Base-by-base conservation (phyloP, 2,113 vertebrate species). In the Tragelaphus buxtoni region DNA sequence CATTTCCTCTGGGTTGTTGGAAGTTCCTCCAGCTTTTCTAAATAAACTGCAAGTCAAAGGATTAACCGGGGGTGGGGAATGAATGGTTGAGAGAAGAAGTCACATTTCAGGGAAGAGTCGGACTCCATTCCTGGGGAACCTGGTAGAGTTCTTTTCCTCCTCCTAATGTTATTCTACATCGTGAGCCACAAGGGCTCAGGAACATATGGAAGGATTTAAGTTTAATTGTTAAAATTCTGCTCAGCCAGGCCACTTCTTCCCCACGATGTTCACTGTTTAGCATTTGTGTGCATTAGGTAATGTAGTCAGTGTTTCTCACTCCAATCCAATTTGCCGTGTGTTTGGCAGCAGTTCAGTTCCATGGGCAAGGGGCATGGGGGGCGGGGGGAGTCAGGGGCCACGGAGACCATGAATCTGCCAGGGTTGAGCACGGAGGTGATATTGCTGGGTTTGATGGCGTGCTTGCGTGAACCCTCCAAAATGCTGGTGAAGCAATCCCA, bases 331-430 rank as follows among this genome's bases (percentile, higher is more conserved):
- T 95, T 97, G 87, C 45, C 0, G 69, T 24, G 20, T 81, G 87
- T 88, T 96, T 98, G 98, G 98, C 98, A 94, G 95, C 69, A 90
- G 93, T 89, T 96, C 98, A 98, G 96, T 60, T 97, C 97, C 86
- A 47, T 79, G 92, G 97, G 96, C 97, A 80, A 77, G 4, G 17
- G 94, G 82, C n/a, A 10, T 39, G n/a, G 65, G 93, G 9, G 20
- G 61, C 10, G 11, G 49, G 39, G 45, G 11, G 49, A 4, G 49
- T 3, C 1, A 0, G 14, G 61, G n/a, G 16, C 39, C 80, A 47
- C 45, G 85, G 30, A 83, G 96, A 94, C 76, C 92, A 26, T 96
- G 49, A 97, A 98, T 98, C 94, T 98, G 92, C 92, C 96, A 4
- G 0, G 10, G 82, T 80, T 49, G 89, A 56, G 87, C 65, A 0